Base-by-base conservation (phyloP, 2,888 invertebrate genomes). In the Philereme vetulata region DNA sequence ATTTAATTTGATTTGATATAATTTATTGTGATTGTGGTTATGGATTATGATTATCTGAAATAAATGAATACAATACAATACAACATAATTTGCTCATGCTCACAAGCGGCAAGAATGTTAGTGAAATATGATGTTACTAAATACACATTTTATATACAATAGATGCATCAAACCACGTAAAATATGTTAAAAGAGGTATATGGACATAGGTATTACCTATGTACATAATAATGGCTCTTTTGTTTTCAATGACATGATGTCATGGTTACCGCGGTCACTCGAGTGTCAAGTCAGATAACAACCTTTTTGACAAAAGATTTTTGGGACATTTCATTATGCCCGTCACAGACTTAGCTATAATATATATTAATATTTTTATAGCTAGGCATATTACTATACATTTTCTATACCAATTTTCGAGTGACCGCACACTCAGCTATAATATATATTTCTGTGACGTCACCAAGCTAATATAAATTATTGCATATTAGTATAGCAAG, bases 231-330 rank as follows among this genome's bases (percentile, higher is more conserved):
- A 21, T 21, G 21, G 21, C 56, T 59, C 56, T 50, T 57, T 58
- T 52, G 63, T 66, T 62, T 56, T 51, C 45, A 4, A 10, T 51
- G 63, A 60, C 62, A 48, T 60, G 66, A 68, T 33, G 54, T 62
- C 56, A 21, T 21, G 21, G 21, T 21, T 21, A 48, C 50, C 44
- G 52, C 43, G 56, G 38, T 40, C 64, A 36, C 52, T 62, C 58
- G 62, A 46, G 46, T 68, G 66, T 57, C 56, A 54, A 61, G 42
- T 46, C 38, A 56, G 64, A 68, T 68, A 64, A 64, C 51, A 60
- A 44, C 59, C 50, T 33, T 43, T 33, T 52, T 59, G 57, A 62
- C 59, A 54, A 65, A 21, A 65, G 62, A 56, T 53, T 60, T 51
- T 56, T 32, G 40, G 49, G 47, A 3, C 36, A 49, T 45, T 53